Evolutionary conservation across 2,888 invertebrate species (phyloP).

Genomic region (Drosophila subquinaria): DNA sequence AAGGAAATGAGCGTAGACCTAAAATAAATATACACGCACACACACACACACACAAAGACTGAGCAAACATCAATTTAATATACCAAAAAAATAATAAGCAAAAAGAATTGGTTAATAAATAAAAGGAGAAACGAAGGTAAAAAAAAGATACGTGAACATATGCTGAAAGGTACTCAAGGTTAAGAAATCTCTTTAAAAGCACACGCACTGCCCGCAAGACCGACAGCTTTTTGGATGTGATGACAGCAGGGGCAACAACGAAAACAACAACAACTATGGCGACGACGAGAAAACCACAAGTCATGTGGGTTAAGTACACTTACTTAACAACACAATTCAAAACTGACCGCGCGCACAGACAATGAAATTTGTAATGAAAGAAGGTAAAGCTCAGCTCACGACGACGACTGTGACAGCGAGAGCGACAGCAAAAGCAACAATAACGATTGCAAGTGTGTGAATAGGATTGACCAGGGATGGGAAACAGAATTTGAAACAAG

Average conservation of each 20-base stretch:
- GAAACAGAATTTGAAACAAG: neutral
- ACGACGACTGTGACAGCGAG: slow-evolving; percentile 15
- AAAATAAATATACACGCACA: slow-evolving; percentile 54
- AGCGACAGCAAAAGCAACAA: slow-evolving; percentile 39
- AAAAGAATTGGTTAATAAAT: slow-evolving; percentile 66
- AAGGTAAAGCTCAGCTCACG: slow-evolving; percentile 67
- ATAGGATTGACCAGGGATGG: slow-evolving; percentile 56
- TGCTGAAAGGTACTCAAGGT: slow-evolving; percentile 80
- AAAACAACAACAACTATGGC: slow-evolving; percentile 27
- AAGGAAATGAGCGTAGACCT: slow-evolving; percentile 70
- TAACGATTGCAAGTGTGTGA: slow-evolving; percentile 31
- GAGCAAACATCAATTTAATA: slow-evolving; percentile 55
- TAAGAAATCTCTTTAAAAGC: slow-evolving; percentile 74
- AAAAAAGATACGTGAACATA: slow-evolving; percentile 31
- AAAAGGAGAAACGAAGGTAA: slow-evolving; percentile 42
- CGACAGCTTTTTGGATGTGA: slow-evolving; percentile 75
- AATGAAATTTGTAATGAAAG: slow-evolving; percentile 73
- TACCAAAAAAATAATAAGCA: slow-evolving; percentile 48
- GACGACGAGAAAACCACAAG: slow-evolving; percentile 71
- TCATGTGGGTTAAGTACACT: slow-evolving; percentile 82
- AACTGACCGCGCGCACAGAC: slow-evolving; percentile 76
- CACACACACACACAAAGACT: slow-evolving; percentile 18
- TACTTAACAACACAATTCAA: slow-evolving; percentile 80
- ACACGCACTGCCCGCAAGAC: slow-evolving; percentile 61
- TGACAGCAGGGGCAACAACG: slow-evolving; percentile 59